Percentiles rank a stretch among this genome's conserved stretches.
phyloP scores from a whole-genome alignment of 1,140 invertebrate genomes.

The Eumaeus atala region DNA sequence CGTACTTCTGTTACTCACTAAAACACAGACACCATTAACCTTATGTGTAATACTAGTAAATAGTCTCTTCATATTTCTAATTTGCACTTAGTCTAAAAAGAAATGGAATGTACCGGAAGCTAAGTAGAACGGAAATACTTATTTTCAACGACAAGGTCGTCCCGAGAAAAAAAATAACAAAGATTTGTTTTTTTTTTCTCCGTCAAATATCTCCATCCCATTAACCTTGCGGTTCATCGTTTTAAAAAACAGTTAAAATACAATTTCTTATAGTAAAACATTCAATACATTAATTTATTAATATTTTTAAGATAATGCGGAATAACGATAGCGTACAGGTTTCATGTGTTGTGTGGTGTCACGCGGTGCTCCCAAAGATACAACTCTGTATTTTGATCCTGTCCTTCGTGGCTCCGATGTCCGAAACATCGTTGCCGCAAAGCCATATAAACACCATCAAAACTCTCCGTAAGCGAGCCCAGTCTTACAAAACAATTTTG shows the following conservation, averaged over 20 bases:
- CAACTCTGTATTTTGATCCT: constrained; percentile 32
- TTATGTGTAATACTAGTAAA: constrained; percentile 11
- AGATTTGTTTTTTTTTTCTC: constrained; percentile 22
- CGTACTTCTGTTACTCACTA: constrained; percentile 26
- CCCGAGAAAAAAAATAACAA: too few species aligned
- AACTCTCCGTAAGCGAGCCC: constrained; percentile 52
- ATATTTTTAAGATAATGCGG: constrained; percentile 43
- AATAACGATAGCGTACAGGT: constrained; percentile 35
- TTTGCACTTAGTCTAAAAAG: constrained; percentile 21
- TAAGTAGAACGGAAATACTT: constrained; percentile 5
- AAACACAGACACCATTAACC: constrained; percentile 46
- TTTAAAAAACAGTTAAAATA: constrained; percentile 57
- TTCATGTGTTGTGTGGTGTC: constrained; percentile 22
- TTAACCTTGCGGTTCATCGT: constrained; percentile 18
- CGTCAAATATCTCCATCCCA: background rate
- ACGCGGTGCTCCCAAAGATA: constrained; percentile 7
- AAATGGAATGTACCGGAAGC: constrained; percentile 10
- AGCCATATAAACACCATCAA: constrained; percentile 45
- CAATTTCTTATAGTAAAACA: constrained; percentile 41
- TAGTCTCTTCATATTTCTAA: constrained; percentile 52
- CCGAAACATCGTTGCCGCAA: constrained; percentile 23
- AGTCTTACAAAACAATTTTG: constrained; percentile 29
- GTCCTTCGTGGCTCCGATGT: constrained; percentile 24
- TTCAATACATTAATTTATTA: constrained; percentile 40
- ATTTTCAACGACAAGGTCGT: too few species aligned